Base-by-base conservation (phyloP, 1,140 invertebrate genomes). In the Philotrypesis tridentata region DNA sequence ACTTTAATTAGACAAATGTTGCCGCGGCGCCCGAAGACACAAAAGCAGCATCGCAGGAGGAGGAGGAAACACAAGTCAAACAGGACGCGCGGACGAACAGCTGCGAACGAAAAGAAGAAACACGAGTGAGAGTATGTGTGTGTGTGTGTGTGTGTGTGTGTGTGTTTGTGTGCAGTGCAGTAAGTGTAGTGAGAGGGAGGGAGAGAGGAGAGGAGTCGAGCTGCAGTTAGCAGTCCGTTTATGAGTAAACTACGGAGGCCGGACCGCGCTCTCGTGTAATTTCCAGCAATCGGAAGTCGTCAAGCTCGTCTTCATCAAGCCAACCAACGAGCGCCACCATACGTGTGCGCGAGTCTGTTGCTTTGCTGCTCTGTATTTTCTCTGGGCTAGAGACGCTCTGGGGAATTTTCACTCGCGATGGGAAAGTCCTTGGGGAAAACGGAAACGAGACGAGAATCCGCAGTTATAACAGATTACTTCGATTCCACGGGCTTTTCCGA, bases 271-370 rank as follows among this genome's bases (percentile, higher is more conserved):
- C 84, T 84, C 77, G 82, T 82, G 84, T 85, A 87, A 89, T 88
- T 87, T 85, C 84, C 80, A 86, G 86, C 87, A 88, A 89, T 88
- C 87, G 88, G 88, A 89, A 89, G 85, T 88, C 84, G 85, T 84
- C 86, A 84, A 82, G 43, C 81, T 85, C 80, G 81, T 84, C 84
- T 85, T 86, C 82, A 83, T 84, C 85, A 82, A 77, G 55, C 27
- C 33, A 55, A 43, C 27, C n/a, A 55, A 55, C 21, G 48, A 55
- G 48, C 48, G 48, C 21, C 2, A 17, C 48, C 6, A 55, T 55
- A 7, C n/a, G 6, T n/a, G 29, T 29, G 23, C 40, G 11, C 73
- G 17, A 37, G 3, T 5, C 33, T 5, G 4, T 5, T 37, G 33
- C 9, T 5, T 9, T 37, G 33, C 61, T 65, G 6, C 61, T 37